Evolutionary conservation across 2,888 invertebrate genomes (phyloP), one percentile per base, ranked within the genome.

Genomic region (Eudemis profundana): DNA sequence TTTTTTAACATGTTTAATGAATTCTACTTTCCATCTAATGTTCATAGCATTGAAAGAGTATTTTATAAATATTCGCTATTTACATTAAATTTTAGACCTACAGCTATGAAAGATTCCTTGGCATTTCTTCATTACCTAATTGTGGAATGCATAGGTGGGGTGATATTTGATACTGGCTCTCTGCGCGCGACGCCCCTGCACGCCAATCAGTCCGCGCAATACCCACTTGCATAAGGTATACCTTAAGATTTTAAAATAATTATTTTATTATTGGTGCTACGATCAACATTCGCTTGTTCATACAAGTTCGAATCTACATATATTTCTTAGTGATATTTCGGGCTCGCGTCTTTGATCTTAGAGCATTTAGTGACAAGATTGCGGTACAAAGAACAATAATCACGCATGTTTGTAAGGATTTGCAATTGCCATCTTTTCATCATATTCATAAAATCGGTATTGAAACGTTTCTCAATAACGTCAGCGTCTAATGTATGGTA

Each of bases 131-230:
- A 21, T 51, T 51, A 51, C 33, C 38, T 23, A 47, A 36, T 46
- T 19, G 46, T 62, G 61, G 61, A 62, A 62, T 62, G 61, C 46
- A 38, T 53, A 19, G 53, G 53, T 62, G 46, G 61, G 61, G 33
- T 46, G 15, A 36, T 38, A 46, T 53, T 42, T 19, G 33, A n/a
- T 27, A 57, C 42, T 46, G 19, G 46, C 21, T 46, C 51, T 29
- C 12, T n/a, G 23, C 38, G 42, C 3, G 27, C 60, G 40, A 44
- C 29, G 44, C 44, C 14, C 21, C 23, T 46, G 36, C 23, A 15
- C 42, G 21, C 12, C 46, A 54, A 14, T 46, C 36, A 23, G 46
- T 23, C 38, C 17, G 53, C 38, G 21, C 23, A 51, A 33, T 38
- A 8, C 15, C 53, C 61, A 47, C 36, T 61, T 53, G 51, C 44